Evolutionary conservation across 2,797 vertebrate genomes (phyloP).

Genomic region (Aplochiton taeniatus): DNA sequence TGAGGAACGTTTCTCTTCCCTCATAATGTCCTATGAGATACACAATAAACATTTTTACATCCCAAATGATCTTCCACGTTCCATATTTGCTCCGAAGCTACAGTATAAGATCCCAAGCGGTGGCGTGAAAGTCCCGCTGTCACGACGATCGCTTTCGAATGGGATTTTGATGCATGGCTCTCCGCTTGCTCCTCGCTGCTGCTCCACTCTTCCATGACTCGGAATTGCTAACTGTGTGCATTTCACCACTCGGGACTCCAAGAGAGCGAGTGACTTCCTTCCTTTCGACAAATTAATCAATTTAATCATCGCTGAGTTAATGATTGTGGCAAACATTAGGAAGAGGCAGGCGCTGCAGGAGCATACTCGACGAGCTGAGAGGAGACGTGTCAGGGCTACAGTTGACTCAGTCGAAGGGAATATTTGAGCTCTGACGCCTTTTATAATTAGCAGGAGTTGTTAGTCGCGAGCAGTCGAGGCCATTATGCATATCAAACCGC

Average conservation of each 20-base stretch:
- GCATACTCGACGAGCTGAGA: too few relatives aligned
- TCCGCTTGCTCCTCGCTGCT: conserved; percentile 12
- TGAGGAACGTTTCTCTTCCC: too few relatives aligned
- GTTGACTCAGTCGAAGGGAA: conserved; percentile 13
- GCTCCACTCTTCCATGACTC: conserved; percentile 18
- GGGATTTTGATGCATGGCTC: neutral
- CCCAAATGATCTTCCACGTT: too few relatives aligned
- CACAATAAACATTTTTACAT: too few relatives aligned
- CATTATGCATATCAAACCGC: neutral
- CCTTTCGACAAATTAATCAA: conserved; percentile 42
- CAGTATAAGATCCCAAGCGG: too few relatives aligned
- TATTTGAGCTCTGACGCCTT: conserved; percentile 23
- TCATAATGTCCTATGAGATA: too few relatives aligned
- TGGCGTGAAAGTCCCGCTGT: too few relatives aligned
- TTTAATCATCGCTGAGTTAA: conserved; percentile 41
- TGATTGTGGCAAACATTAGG: conserved; percentile 21
- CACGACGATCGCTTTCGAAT: neutral
- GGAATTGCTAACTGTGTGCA: conserved; percentile 23
- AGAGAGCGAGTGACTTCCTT: conserved; percentile 14
- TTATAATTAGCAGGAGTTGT: conserved; percentile 25
- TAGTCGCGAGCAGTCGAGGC: conserved; percentile 8
- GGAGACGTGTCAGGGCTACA: neutral
- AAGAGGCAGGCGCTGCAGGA: conserved; percentile 1
- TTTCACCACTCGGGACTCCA: neutral
- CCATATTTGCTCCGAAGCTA: too few relatives aligned